phyloP scores from a whole-genome alignment of 92 coral and sea anemone genomes.

The Metridium senile region DNA sequence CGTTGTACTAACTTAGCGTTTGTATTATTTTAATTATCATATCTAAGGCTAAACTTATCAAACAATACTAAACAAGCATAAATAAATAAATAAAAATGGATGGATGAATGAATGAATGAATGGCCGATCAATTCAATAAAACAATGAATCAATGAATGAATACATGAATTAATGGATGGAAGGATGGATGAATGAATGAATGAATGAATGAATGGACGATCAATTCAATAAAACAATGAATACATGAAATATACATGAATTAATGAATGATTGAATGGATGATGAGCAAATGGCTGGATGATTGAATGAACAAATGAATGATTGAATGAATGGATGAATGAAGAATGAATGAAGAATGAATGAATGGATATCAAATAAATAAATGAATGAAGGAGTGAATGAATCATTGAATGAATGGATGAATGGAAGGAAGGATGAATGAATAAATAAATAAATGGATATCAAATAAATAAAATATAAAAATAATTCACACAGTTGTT shows the following conservation, averaged over 20 bases:
- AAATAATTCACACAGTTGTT: no score
- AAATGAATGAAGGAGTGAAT: neutral
- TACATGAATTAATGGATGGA: neutral
- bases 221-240: neutral
- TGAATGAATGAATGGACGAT: neutral
- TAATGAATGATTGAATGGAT: neutral
- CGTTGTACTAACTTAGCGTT: no score
- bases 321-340: no score
- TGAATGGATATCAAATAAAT: neutral
- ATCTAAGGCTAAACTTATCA: no score
- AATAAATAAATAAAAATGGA: no score
- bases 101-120: no score
- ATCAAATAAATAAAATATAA: neutral
- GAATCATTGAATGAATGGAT: neutral
- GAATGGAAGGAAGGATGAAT: no score
- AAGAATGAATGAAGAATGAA: neutral
- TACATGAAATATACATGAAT: neutral
- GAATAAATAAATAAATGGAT: neutral
- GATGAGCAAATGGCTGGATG: no score
- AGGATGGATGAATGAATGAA: neutral
- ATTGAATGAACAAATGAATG: neutral
- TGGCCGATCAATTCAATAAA: no score
- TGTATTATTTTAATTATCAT: no score
- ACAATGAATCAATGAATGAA: neutral
- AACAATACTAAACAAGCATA: no score